Base-by-base conservation (phyloP, 2,888 invertebrate genomes). In the Empis livida region DNA sequence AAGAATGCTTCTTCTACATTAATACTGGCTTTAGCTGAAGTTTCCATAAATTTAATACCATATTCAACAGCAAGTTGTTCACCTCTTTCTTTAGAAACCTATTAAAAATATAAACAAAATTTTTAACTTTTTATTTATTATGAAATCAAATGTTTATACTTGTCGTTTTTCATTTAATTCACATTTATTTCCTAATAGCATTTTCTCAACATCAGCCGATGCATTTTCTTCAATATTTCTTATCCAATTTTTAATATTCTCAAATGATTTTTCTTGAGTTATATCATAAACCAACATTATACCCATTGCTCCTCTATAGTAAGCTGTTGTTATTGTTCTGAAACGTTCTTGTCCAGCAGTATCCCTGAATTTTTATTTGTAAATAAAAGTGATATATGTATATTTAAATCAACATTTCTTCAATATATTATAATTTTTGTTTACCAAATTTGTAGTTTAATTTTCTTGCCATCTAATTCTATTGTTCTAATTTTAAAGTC, bases 271-370 rank as follows among this genome's bases (percentile, higher is more conserved):
- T 66, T 95, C 96, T 73, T 95, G 96, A 59, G 97, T 97, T 57
- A 99, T 96, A 72, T 99, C 99, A 71, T 99, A 99, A 37, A 96
- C 96, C 56, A 97, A 77, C 93, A 97, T 95, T 57, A 99, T 99
- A 51, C 99, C 99, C 96, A 99, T 99, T 40, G 97, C 97, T 44
- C 97, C 99, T 58, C 99, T 81, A 73, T 99, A 99, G 68, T 99
- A 99, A n/a, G 97, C 96, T 51, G 97, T 99, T 47, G 97, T 99
- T 59, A 99, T 99, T 53, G 97, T 99, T 59, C 96, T 81, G 76
- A 99, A 99, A 64, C 97, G 78, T 70, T 99, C 99, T 71, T 99
- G 97, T 1, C 99, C 97, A 39, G 97, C 97, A 47, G 97, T 97
- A 67, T 97, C 97, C 96, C 94, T 94, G 62, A 16, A 62, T 60